Evolutionary conservation across 2,888 invertebrate genomes (phyloP).

Genomic region (Polylopha cassiicola): DNA sequence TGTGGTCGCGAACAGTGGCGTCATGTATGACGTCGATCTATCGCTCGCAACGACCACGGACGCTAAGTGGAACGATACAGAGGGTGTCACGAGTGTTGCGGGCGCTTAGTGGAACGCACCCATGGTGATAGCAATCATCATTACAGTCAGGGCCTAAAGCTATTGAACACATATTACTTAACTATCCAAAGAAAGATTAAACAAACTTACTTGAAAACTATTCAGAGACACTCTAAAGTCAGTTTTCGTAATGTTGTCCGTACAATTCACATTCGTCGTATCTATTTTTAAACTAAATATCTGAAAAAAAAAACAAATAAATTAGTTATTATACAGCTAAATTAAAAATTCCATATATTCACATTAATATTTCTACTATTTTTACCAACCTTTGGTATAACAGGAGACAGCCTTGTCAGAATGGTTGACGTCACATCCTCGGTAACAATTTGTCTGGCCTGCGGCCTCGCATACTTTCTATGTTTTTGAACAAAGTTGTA

Average conservation of each 20-base stretch:
- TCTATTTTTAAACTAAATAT: conserved; percentile 86
- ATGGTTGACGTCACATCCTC: conserved; percentile 57
- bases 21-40: no score
- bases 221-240: conserved; percentile 84
- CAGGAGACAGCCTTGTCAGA: conserved; percentile 82
- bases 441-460: conserved; percentile 23
- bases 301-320: conserved; percentile 56
- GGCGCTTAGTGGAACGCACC: no score
- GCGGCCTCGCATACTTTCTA: conserved; percentile 37
- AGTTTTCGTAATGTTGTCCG: conserved; percentile 81
- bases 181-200: no score
- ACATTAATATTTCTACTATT: no score
- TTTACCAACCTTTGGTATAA: conserved; percentile 85
- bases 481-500: conserved; percentile 68
- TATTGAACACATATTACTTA: no score
- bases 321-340: not conserved
- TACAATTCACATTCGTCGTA: conserved; percentile 82
- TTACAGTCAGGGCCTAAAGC: no score
- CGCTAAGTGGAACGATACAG: no score
- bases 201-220: conserved; percentile 79
- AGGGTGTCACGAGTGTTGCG: no score
- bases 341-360: no score
- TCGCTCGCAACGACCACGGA: no score
- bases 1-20: no score
- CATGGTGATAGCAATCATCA: no score